These are phyloP conservation scores for Pocillopora verrucosa DNA, from an alignment of 64 coral and sea anemone genomes.

Conservation along the genomic window DNA sequence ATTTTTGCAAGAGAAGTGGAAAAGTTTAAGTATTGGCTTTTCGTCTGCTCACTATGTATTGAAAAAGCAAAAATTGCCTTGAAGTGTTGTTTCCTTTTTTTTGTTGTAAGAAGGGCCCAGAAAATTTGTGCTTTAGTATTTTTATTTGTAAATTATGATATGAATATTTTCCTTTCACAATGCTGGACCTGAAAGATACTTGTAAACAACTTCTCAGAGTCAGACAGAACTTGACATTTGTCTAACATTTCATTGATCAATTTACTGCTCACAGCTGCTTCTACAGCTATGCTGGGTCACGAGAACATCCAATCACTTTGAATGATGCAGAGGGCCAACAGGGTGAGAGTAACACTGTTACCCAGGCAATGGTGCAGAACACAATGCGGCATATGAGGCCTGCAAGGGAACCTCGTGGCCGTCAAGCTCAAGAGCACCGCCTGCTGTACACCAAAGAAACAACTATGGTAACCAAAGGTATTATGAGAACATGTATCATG, in stretches of 20 bases:
- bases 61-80: background rate
- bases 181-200: too few relatives aligned
- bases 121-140: too few relatives aligned
- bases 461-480: background rate
- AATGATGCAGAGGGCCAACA: background rate
- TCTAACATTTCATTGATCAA: background rate
- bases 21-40: background rate
- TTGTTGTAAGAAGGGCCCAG: too few relatives aligned
- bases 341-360: background rate
- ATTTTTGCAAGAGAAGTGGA: too few relatives aligned
- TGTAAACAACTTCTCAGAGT: too few relatives aligned
- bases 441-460: slow-evolving; percentile 11
- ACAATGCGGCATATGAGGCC: background rate
- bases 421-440: background rate
- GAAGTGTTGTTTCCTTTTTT: background rate
- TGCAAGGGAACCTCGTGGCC: slow-evolving; percentile 1
- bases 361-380: background rate
- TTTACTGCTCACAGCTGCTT: slow-evolving; percentile 45
- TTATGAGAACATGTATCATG: slow-evolving; percentile 39
- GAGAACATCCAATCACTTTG: background rate
- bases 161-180: too few relatives aligned
- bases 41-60: background rate
- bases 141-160: too few relatives aligned
- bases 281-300: slow-evolving; percentile 24
- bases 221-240: background rate